Evolutionary conservation across 2,888 invertebrate genomes (phyloP), one percentile per base, ranked within the genome.

Genomic region (Netelia fuscicornis): DNA sequence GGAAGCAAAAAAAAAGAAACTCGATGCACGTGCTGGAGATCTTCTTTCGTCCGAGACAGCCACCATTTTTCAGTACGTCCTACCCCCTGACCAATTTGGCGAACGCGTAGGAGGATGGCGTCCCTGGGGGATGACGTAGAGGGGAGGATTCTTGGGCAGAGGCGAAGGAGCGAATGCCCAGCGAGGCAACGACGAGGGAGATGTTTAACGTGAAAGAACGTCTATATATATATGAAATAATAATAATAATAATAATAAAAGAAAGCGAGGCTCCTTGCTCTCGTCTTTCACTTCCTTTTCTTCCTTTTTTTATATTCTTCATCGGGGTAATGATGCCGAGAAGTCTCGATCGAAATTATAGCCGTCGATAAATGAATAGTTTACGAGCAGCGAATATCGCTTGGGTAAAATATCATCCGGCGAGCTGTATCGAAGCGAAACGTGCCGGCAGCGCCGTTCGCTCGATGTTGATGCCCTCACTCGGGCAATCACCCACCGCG

Each of bases 361-460:
- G 93, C 92, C 93, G 90, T 91, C 91, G 90, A 92, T 93, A 93
- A 93, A 93, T 92, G 93, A 93, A 93, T 93, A 93, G 93, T 93
- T 93, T 93, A 93, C 93, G 93, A 92, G 92, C 92, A 91, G 92
- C 92, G 92, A 93, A 93, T 93, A 93, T 91, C 92, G 92, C 90
- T 91, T 89, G 91, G 90, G 90, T 90, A 90, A 92, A 92, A 91
- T 91, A 91, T 92, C 91, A 92, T 92, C 91, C 89, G 87, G 88
- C 85, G 81, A 68, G 72, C 86, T 74, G 85, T 84, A 77, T 87
- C 56, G 62, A 62, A 86, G 83, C 84, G 88, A 87, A 79, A 88
- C 89, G 90, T 86, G 90, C 89, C 85, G 87, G n/a, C 42, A 25
- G 44, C 89, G 88, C 90, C 89, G 76, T 70, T 58, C 52, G 44